Base-by-base conservation (phyloP, 2,113 vertebrate genomes). In the Amia ocellicauda region DNA sequence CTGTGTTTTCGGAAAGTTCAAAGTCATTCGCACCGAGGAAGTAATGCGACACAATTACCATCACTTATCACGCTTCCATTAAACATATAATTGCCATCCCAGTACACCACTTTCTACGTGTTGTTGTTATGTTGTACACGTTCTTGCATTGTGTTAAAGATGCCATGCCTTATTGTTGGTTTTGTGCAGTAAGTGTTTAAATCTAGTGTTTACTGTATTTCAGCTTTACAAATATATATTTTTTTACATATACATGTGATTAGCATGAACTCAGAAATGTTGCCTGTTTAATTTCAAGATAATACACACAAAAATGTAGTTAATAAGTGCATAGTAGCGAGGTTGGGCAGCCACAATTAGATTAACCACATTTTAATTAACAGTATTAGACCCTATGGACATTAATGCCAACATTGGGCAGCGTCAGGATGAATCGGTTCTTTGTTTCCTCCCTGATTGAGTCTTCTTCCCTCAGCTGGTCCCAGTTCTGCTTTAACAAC, bases 1-100 rank as follows among this genome's bases (percentile, higher is more conserved):
- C 59, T 20, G 19, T 54, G 59, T 24, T 43, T 50, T 36, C 40
- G 47, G n/a, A n/a, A n/a, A 5, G 31, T 36, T 11, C 2, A 63
- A 66, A 68, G 65, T 62, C 23, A 26, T 66, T 23, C 24, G 28
- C n/a, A 45, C 31, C 45, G 36, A 24, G 53, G 56, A 13, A 43
- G 31, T 57, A 50, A 19, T 28, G 40, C 20, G 10, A 62, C 52
- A 49, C 54, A 40, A 31, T 54, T 60, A 41, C 57, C 28, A 19
- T 63, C 29, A 50, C 27, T 36, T n/a, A 45, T 60, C 60, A 56
- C n/a, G 26, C 11, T 47, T 29, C 28, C n/a, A 60, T 63, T 63
- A 63, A 47, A 22, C n/a, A n/a, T n/a, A n/a, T n/a, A n/a, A n/a
- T n/a, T n/a, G n/a, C n/a, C n/a, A n/a, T n/a, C n/a, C n/a, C n/a